These are phyloP conservation scores for Phasianus colchicus DNA, from an alignment of 2,113 vertebrate genomes.

Conservation along the genomic window DNA sequence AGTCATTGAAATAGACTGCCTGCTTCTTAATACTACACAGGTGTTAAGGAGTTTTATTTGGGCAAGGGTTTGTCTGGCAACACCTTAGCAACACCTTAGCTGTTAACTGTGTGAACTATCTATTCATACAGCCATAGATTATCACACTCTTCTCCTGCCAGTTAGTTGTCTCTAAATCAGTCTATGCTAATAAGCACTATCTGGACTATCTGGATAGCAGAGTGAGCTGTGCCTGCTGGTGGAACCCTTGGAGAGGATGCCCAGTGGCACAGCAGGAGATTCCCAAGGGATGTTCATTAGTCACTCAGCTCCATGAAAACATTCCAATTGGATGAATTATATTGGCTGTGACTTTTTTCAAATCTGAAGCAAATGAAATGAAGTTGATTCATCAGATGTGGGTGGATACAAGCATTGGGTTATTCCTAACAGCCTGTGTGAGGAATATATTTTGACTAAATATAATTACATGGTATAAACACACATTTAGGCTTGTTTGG, in stretches of 20 bases:
- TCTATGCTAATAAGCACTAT: not conserved
- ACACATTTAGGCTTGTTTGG: not conserved
- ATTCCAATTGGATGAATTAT: not conserved
- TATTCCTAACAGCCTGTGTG: not conserved
- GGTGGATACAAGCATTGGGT: not conserved
- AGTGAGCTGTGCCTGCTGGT: not conserved
- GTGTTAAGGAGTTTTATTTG: too few species aligned
- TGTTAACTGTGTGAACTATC: not conserved
- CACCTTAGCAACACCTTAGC: not conserved
- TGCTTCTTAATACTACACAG: too few species aligned
- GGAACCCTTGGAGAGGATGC: not conserved
- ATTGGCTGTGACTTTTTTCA: not conserved
- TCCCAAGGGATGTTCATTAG: not conserved
- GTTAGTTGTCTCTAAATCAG: not conserved
- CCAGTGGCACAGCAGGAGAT: not conserved
- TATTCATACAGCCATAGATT: not conserved
- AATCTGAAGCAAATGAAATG: not conserved
- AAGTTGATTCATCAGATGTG: not conserved
- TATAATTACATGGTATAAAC: not conserved
- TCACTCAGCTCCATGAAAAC: not conserved
- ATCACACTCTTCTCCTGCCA: not conserved
- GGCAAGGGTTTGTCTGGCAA: too few species aligned
- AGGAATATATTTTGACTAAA: not conserved
- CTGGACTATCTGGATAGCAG: not conserved
- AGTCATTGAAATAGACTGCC: not conserved